Evolutionary conservation across 2,113 vertebrate species (phyloP), one percentile per base, ranked within the genome.

Genomic region (Lamprologus callipterus): DNA sequence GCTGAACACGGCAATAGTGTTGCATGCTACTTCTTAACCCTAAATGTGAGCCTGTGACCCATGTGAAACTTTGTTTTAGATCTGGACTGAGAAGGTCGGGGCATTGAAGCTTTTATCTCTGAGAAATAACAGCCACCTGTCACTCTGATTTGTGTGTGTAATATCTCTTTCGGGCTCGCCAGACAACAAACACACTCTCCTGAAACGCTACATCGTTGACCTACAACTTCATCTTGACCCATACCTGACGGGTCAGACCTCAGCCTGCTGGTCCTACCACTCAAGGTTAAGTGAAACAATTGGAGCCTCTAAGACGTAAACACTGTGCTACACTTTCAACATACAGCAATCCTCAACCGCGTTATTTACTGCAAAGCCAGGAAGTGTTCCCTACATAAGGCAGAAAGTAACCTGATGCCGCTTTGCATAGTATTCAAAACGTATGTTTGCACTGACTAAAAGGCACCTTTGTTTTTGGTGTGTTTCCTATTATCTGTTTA

Each of bases 201-300:
- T 63, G n/a, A 84, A 90, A 79, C 83, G 28, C 57, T 85, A 79
- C 55, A 58, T 82, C 68, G 26, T 23, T 89, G 92, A 92, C 90
- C 90, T 87, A 2, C 86, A 82, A 42, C 19, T 47, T 89, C 81
- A 63, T 86, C 0, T 49, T 89, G 85, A 91, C 90, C 90, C 82
- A 3, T 75, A 81, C 80, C 88, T 87, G 85, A 82, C 60, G 45
- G 87, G 89, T 89, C 91, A 80, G 63, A 80, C 63, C 85, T n/a
- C 9, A 9, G 84, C 37, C 90, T 83, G 86, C 85, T 58, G 80
- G 82, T 90, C 85, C 2, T 49, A 88, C 70, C 57, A 13, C 82
- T 65, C 89, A 87, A 90, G 88, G 91, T 92, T 87, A 94, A 93
- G 81, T 85, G 88, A 89, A 91, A 84, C 87, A 84, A 87, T 82